These are phyloP conservation scores for Riparia riparia DNA, from an alignment of 2,113 vertebrate genomes.

Conservation along the genomic window DNA sequence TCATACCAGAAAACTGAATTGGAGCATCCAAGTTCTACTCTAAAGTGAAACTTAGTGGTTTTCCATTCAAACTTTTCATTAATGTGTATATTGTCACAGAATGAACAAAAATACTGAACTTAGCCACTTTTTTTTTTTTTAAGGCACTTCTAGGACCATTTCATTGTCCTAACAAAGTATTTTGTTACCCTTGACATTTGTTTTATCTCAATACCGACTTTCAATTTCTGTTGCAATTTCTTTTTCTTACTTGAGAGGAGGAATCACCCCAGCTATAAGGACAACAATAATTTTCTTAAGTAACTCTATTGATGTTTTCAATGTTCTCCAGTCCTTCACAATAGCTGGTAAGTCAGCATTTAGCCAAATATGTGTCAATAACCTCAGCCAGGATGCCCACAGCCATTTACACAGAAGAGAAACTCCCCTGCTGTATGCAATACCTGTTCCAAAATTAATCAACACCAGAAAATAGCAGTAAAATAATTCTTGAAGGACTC, in stretches of 20 bases:
- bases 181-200: not conserved
- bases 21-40: not conserved
- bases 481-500: conserved; percentile 19
- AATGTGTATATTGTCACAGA: not conserved
- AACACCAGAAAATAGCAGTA: conserved; percentile 18
- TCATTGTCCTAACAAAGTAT: not conserved
- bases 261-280: not conserved
- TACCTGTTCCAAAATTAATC: conserved; percentile 27
- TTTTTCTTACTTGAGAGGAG: not conserved
- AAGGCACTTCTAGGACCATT: not conserved
- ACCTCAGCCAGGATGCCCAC: conserved; percentile 31
- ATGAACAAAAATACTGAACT: not conserved
- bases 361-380: conserved; percentile 6
- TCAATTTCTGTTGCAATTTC: not conserved
- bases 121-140: not conserved
- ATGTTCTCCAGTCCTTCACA: not conserved
- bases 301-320: conserved; percentile 3
- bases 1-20: not conserved
- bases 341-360: not conserved
- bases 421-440: not conserved
- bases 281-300: conserved; percentile 17
- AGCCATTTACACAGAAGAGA: not conserved
- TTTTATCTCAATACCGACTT: not conserved
- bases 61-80: not conserved
- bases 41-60: not conserved